These are phyloP conservation scores for Whitmania pigra DNA, from an alignment of 1,140 invertebrate genomes.

Conservation along the genomic window DNA sequence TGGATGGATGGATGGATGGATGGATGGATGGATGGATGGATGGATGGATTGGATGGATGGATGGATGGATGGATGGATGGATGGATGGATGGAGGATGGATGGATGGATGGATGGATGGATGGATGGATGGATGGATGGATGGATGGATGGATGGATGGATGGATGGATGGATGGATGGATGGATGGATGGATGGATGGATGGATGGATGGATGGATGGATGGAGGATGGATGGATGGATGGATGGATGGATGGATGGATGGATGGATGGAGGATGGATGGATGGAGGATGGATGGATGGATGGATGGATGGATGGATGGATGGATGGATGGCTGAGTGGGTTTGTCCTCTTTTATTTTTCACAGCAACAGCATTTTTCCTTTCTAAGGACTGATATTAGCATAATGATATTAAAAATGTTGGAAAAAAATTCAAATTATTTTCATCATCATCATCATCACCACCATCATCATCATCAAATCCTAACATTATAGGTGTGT, in stretches of 20 bases:
- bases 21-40: not conserved
- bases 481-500: not conserved
- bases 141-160: not conserved
- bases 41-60: not conserved
- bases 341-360: not conserved
- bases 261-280: not conserved
- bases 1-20: not conserved
- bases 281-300: not conserved
- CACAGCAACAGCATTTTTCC: too few species aligned
- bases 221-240: not conserved
- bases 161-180: not conserved
- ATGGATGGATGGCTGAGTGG: not conserved
- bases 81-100: not conserved
- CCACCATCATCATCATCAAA: constrained; percentile 4
- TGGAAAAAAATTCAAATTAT: not conserved
- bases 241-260: not conserved
- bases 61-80: not conserved
- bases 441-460: constrained; percentile 12
- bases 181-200: not conserved
- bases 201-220: not conserved
- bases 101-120: not conserved
- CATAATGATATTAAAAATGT: not conserved
- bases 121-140: not conserved
- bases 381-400: too few species aligned
- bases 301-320: not conserved